A percentile compares a stretch with the other conserved stretches of the same genome.
phyloP scores from a whole-genome alignment of 2,888 invertebrate species.

The Trypoxylon attenuatum region DNA sequence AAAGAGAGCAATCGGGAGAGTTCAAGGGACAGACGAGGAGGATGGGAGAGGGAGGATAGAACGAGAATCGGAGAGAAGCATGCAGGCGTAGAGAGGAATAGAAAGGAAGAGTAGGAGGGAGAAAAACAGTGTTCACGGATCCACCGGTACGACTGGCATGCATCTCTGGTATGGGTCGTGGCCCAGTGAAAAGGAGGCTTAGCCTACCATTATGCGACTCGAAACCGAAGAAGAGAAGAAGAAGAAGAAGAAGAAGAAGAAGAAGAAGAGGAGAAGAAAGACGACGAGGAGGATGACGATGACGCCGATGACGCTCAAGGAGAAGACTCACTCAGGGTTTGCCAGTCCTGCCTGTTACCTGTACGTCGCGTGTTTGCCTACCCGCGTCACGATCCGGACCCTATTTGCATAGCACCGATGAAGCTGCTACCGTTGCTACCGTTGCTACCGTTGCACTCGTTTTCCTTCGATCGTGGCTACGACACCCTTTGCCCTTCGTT shows the following conservation, averaged over 20 bases:
- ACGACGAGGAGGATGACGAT: slow-evolving; percentile 21
- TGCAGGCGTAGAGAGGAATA: neutral
- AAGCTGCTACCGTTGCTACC: slow-evolving; percentile 62
- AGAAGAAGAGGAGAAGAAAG: slow-evolving; percentile 18
- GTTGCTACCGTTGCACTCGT: slow-evolving; percentile 53
- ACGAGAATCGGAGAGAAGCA: slow-evolving; percentile 8
- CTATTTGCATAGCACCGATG: slow-evolving; percentile 73
- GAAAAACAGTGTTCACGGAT: slow-evolving; percentile 43
- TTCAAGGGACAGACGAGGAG: slow-evolving; percentile 2
- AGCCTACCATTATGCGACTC: slow-evolving; percentile 40
- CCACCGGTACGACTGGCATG: slow-evolving; percentile 51
- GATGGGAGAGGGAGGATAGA: slow-evolving; percentile 5
- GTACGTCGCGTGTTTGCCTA: slow-evolving; percentile 68
- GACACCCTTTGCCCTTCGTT: neutral
- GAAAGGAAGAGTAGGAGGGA: slow-evolving; percentile 31
- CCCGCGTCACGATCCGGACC: slow-evolving; percentile 72
- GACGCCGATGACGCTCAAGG: no score
- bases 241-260: slow-evolving; percentile 19
- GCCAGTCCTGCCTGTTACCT: slow-evolving; percentile 58
- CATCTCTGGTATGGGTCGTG: slow-evolving; percentile 59
- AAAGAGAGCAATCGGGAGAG: neutral
- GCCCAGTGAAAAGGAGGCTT: slow-evolving; percentile 54
- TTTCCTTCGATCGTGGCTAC: slow-evolving; percentile 32
- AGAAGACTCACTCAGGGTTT: slow-evolving; percentile 59
- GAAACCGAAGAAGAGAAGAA: slow-evolving; percentile 24